These are phyloP conservation scores for Drosophila punjabiensis DNA, from an alignment of 1,140 invertebrate genomes.

Conservation along the genomic window DNA sequence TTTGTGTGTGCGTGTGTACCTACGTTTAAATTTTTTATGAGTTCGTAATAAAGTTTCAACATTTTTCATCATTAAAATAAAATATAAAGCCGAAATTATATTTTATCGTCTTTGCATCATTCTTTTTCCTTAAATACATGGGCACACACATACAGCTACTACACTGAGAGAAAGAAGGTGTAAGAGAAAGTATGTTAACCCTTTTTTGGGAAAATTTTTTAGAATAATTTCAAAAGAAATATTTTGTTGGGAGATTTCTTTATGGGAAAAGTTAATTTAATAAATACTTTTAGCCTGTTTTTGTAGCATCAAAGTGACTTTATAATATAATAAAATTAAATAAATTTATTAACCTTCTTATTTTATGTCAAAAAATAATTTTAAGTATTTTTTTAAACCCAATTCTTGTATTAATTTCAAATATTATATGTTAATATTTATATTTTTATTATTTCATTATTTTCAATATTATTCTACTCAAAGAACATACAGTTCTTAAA, in stretches of 20 bases:
- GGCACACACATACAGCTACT: constrained; percentile 47
- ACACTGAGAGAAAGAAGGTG: constrained; percentile 20
- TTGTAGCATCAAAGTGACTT: rapidly evolving
- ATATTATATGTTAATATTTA: not conserved
- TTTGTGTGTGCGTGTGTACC: constrained; percentile 64
- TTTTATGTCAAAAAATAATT: not conserved
- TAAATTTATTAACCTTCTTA: not conserved
- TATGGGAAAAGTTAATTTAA: not conserved
- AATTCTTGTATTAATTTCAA: not conserved
- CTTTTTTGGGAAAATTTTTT: not conserved
- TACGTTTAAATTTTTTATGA: constrained; percentile 84
- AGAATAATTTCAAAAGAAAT: not conserved
- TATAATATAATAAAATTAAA: not conserved
- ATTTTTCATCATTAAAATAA: constrained; percentile 85
- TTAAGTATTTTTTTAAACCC: not conserved
- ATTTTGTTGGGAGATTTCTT: not conserved
- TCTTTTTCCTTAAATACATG: constrained; percentile 81
- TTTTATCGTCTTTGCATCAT: constrained; percentile 85
- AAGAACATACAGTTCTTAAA: not conserved
- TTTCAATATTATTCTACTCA: not conserved
- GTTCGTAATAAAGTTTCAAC: constrained; percentile 85
- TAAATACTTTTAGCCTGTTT: not conserved
- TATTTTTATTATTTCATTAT: no score
- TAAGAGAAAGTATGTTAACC: not conserved
- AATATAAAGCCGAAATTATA: constrained; percentile 85